Base-by-base conservation (phyloP, 1,140 invertebrate species). In the Euura lappo region DNA sequence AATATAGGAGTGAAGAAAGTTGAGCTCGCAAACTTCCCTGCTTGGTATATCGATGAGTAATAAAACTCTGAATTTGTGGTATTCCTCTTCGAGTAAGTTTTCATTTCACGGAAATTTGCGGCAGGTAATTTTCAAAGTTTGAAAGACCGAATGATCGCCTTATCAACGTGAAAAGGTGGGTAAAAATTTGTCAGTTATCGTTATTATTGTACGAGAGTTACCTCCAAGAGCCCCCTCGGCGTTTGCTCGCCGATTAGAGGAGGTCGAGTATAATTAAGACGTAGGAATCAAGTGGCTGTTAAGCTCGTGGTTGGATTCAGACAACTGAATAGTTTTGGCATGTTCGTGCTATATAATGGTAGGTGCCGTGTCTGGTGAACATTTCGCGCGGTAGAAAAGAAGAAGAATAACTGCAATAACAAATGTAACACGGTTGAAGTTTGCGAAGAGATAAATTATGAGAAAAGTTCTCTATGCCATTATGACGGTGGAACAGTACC, bases 1-100 rank as follows among this genome's bases (percentile, higher is more conserved):
- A 60, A 51, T 51, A 28, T 28, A 28, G 28, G 47, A 51, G 13
- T 3, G 51, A 60, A 60, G 51, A 6, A 60, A 60, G 51, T 60
- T 60, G 51, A 3, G 51, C 51, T n/a, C 51, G 51, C 51, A 11
- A 60, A 60, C 51, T 60, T 8, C 51, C 2, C 51, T n/a, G 51
- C 28, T 28, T 11, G 51, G 51, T 60, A 60, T 60, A 60, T 60
- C 51, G 10, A n/a, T n/a, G 51, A 60, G 51, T 60, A 60, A 60
- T 60, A 60, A 60, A 60, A 60, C 51, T 60, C 10, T 60, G 51
- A 60, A 60, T 60, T 60, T 60, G 13, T 60, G 8, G 51, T 60
- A 8, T 60, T 6, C 51, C 51, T n/a, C 51, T 60, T 60, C 8
- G 51, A 60, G 51, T 60, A 60, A 60, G 51, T 60, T 60, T 60